Conservation (phyloP, 2,888 invertebrate genomes). For the Trachelus troglodyta region DNA sequence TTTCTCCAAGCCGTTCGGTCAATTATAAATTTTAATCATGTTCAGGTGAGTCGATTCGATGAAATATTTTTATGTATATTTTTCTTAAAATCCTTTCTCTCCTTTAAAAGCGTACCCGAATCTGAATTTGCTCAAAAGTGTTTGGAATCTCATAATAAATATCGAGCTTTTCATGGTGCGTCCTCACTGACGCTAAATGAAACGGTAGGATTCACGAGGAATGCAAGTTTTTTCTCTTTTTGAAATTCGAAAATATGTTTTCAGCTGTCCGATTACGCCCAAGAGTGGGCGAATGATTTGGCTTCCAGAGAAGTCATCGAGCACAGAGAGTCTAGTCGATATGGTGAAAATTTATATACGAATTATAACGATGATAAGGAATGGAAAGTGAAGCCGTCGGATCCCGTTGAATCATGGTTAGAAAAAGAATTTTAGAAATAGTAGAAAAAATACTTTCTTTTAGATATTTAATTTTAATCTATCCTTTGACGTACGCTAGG, state of each 20-base stretch:
- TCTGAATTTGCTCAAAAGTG: conserved; percentile 41
- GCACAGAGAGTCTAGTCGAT: conserved; percentile 39
- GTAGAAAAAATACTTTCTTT: conserved; percentile 13
- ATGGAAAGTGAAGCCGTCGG: conserved; percentile 33
- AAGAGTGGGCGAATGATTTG: conserved; percentile 51
- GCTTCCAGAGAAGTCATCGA: conserved; percentile 37
- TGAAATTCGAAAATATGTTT: background rate
- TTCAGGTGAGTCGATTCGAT: background rate
- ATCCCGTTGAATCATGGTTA: conserved; percentile 46
- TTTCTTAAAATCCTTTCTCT: background rate
- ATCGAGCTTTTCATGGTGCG: conserved; percentile 45
- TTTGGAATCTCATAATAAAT: conserved; percentile 49
- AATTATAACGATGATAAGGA: conserved; percentile 29
- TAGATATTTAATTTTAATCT: background rate
- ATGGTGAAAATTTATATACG: conserved; percentile 54
- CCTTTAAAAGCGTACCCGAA: background rate
- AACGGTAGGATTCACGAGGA: conserved; percentile 34
- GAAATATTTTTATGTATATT: background rate
- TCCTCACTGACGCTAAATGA: conserved; percentile 44
- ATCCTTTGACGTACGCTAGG: conserved; percentile 28
- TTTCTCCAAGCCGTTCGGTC: background rate
- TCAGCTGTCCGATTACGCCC: conserved; percentile 35
- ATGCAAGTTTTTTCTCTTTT: background rate
- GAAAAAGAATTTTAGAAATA: conserved; percentile 28
- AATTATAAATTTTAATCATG: background rate